A percentile compares a stretch with the other conserved stretches of the same genome.
phyloP scores from a whole-genome alignment of 2,888 invertebrate species.

The Ectemnius lituratus region DNA sequence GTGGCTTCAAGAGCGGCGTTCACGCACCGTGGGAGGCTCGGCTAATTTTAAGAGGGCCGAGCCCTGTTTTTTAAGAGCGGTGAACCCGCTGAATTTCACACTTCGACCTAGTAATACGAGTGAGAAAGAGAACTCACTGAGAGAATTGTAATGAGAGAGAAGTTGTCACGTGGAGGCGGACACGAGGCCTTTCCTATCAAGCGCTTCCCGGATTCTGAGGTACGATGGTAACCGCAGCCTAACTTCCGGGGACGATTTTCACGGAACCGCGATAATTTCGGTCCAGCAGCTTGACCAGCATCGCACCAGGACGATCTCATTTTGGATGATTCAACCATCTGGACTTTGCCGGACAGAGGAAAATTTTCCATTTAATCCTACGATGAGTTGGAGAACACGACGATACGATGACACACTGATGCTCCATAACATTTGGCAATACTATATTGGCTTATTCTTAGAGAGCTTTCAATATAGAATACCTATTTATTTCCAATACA shows the following conservation, averaged over 20 bases:
- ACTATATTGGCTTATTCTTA: neutral
- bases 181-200: slow-evolving; percentile 45
- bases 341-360: neutral
- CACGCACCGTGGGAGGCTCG: slow-evolving; percentile 53
- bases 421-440: neutral
- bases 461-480: no score
- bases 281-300: neutral
- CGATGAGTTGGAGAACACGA: neutral
- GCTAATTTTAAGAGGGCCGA: slow-evolving; percentile 55
- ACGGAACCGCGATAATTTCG: slow-evolving; percentile 50
- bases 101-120: neutral
- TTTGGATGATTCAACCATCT: neutral
- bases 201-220: slow-evolving; percentile 59
- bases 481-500: no score
- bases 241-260: slow-evolving; percentile 52
- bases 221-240: slow-evolving; percentile 22
- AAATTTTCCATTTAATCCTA: neutral
- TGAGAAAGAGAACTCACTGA: neutral
- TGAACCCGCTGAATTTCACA: slow-evolving; percentile 31
- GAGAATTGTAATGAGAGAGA: neutral
- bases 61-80: neutral
- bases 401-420: neutral
- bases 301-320: neutral
- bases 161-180: slow-evolving; percentile 3
- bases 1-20: slow-evolving; percentile 49